A percentile compares a stretch with the other conserved stretches of the same genome.
Conservation (phyloP, 2,113 vertebrate genomes). For the Rhea pennata region DNA sequence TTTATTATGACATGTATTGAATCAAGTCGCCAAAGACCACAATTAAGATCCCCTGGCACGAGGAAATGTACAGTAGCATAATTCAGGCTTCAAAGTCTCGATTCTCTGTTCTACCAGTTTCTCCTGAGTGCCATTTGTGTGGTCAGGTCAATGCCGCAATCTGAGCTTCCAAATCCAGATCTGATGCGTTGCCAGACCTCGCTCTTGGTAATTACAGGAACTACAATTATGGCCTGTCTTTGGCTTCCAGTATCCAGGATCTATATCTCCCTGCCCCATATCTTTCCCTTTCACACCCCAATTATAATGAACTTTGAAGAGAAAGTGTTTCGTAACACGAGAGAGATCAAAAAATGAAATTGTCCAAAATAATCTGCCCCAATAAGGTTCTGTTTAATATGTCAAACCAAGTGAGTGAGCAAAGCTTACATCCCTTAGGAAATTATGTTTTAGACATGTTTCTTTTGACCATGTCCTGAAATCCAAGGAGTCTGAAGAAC, state of each 20-base stretch:
- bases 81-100: not conserved
- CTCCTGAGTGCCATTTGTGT: not conserved
- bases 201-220: not conserved
- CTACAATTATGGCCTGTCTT: not conserved
- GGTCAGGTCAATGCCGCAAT: not conserved
- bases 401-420: not conserved
- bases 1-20: not conserved
- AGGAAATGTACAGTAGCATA: not conserved
- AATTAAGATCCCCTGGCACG: not conserved
- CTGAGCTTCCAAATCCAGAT: not conserved
- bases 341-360: not conserved
- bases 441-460: not conserved
- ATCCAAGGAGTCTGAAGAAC: not conserved
- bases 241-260: not conserved
- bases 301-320: not conserved
- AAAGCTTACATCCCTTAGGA: not conserved
- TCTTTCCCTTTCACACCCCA: not conserved
- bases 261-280: not conserved
- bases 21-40: not conserved
- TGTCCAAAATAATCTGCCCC: not conserved
- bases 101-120: not conserved
- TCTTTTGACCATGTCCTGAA: not conserved
- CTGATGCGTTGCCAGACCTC: not conserved
- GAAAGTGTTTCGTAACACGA: not conserved
- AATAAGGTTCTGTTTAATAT: not conserved